Percentiles rank a stretch among this genome's conserved stretches.
Conservation (phyloP, 2,797 vertebrate species). For the Periparus ater region DNA sequence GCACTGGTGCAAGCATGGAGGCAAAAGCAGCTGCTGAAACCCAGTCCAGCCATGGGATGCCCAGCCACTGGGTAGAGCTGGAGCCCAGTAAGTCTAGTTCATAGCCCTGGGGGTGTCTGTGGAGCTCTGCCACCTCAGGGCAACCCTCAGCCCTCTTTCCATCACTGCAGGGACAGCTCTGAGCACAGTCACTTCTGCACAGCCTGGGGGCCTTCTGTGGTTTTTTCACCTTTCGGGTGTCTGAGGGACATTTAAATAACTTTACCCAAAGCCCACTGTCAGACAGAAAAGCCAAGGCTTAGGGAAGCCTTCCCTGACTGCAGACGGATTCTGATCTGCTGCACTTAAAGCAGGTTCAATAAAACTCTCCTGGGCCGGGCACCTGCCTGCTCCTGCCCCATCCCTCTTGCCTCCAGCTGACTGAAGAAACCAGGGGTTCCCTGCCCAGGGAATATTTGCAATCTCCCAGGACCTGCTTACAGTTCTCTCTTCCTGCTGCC, state of each 20-base stretch:
- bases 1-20: not conserved
- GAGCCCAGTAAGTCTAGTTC: not conserved
- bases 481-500: not conserved
- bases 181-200: rapidly evolving
- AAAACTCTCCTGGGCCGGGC: not conserved
- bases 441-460: not conserved
- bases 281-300: not conserved
- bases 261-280: not conserved
- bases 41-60: not conserved
- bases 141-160: not conserved
- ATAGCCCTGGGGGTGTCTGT: not conserved
- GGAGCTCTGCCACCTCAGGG: not conserved
- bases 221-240: not conserved
- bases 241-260: not conserved
- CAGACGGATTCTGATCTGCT: not conserved
- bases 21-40: not conserved
- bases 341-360: not conserved
- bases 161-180: not conserved
- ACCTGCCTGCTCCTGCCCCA: not conserved
- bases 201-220: not conserved
- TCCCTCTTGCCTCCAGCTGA: not conserved
- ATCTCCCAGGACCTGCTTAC: not conserved
- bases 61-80: not conserved
- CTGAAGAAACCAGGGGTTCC: not conserved
- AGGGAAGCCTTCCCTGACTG: not conserved